Base-by-base conservation (phyloP, 2,113 vertebrate genomes). In the Lycaon pictus region DNA sequence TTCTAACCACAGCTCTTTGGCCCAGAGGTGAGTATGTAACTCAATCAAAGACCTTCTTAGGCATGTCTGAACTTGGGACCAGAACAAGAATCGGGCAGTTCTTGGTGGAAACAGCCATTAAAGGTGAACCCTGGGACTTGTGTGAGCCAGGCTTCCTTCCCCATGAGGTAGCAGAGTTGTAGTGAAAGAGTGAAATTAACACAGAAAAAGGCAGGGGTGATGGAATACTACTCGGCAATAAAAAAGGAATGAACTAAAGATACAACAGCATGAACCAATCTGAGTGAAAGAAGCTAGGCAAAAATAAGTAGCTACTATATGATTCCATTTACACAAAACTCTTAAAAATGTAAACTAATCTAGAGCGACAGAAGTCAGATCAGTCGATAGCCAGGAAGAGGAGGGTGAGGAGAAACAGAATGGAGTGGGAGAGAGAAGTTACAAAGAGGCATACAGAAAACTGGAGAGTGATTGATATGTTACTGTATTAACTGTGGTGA, bases 21-120 rank as follows among this genome's bases (percentile, higher is more conserved):
- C 62, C 1, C 83, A 48, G 51, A 12, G 5, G 4, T 81, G 76
- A 74, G 20, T 15, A 25, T 76, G 53, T 85, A 53, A 63, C 62
- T 27, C 65, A 65, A 3, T 77, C 15, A 3, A 20, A 85, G 48
- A 27, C 63, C 23, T 79, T 74, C 29, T 63, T 55, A 32, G 63
- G 51, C 93, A 91, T 93, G 56, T 58, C 82, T 51, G 27, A 93
- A 62, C 56, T 81, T 85, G 80, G 79, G 37, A 77, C 7, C 86
- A 58, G 55, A 67, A 62, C 2, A 2, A 94, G 69, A 90, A 69
- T 51, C 25, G 72, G 17, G 48, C 19, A 76, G 55, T 86, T 82
- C 27, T 71, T 90, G 29, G 53, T 72, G 17, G 53, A 89, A 22
- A 35, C 25, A 60, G 76, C 29, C 11, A 20, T 43, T 32, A 76